phyloP scores from a whole-genome alignment of 1,140 invertebrate species.

The Drosophila paulistorum region DNA sequence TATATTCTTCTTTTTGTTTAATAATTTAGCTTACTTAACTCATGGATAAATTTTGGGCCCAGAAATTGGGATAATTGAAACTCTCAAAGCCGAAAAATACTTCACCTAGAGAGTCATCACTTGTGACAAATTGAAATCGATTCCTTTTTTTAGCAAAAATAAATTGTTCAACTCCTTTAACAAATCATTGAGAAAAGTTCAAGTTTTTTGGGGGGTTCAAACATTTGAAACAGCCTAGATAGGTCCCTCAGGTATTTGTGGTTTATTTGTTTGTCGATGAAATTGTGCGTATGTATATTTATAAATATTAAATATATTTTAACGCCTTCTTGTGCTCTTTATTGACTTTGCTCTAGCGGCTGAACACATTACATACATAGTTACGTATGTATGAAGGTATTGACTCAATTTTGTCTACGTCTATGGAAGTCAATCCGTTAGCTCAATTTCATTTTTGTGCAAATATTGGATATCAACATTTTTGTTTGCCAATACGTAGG shows the following conservation, averaged over 20 bases:
- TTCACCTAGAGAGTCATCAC: neutral
- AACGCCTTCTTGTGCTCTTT: neutral
- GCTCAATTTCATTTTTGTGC: slow-evolving; percentile 7
- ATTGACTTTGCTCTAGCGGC: neutral
- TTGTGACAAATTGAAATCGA: slow-evolving; percentile 3
- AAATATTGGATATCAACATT: slow-evolving; percentile 9
- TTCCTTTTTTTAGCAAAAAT: neutral
- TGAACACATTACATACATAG: neutral
- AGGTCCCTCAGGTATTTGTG: slow-evolving; percentile 7
- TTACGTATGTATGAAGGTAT: neutral
- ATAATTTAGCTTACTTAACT: too few species aligned
- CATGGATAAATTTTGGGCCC: too few species aligned
- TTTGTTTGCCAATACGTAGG: slow-evolving; percentile 2
- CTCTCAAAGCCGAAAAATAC: neutral
- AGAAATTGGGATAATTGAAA: too few species aligned
- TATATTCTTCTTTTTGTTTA: too few species aligned
- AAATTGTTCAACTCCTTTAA: neutral
- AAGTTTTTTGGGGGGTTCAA: neutral
- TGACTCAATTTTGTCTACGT: slow-evolving; percentile 4
- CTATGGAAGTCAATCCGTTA: slow-evolving; percentile 3
- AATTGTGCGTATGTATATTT: slow-evolving; percentile 7
- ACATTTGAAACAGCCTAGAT: neutral
- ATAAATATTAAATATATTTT: slow-evolving; percentile 15
- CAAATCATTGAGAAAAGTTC: neutral
- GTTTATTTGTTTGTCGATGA: neutral